phyloP scores from a whole-genome alignment of 2,797 vertebrate species.

The Lophius americanus region DNA sequence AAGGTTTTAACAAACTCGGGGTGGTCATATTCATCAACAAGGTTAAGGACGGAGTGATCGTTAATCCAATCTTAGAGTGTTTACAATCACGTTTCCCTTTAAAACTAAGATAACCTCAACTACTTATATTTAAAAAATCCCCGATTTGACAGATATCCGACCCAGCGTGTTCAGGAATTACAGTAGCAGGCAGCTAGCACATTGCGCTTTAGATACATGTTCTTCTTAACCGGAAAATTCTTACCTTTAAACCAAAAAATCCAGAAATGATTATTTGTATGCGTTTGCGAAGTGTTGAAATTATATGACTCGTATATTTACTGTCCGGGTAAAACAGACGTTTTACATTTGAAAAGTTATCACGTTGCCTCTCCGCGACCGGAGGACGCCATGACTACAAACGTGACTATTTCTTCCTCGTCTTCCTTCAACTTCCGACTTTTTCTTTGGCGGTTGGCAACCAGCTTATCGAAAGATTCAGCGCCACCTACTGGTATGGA shows the following conservation, averaged over 20 bases:
- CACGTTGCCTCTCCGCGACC: slow-evolving; percentile 65
- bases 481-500: no score
- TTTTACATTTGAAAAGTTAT: slow-evolving; percentile 58
- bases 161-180: slow-evolving; percentile 55
- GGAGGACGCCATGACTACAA: slow-evolving; percentile 68
- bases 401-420: slow-evolving; percentile 42
- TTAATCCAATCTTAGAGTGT: no score
- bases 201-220: slow-evolving; percentile 13
- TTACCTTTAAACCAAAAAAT: slow-evolving; percentile 41
- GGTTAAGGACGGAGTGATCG: no score
- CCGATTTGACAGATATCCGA: not conserved
- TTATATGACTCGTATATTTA: not conserved
- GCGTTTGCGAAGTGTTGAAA: not conserved
- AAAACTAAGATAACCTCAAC: not conserved
- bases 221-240: slow-evolving; percentile 10
- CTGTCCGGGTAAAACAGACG: slow-evolving; percentile 25
- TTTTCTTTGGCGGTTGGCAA: not conserved
- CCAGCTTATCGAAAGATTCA: not conserved
- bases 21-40: no score
- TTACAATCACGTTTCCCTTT: fast-evolving
- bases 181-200: slow-evolving; percentile 28
- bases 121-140: not conserved
- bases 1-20: no score
- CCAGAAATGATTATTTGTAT: not conserved
- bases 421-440: not conserved